These are phyloP conservation scores for Fabriciana adippe DNA, from an alignment of 2,888 invertebrate species.

Conservation along the genomic window DNA sequence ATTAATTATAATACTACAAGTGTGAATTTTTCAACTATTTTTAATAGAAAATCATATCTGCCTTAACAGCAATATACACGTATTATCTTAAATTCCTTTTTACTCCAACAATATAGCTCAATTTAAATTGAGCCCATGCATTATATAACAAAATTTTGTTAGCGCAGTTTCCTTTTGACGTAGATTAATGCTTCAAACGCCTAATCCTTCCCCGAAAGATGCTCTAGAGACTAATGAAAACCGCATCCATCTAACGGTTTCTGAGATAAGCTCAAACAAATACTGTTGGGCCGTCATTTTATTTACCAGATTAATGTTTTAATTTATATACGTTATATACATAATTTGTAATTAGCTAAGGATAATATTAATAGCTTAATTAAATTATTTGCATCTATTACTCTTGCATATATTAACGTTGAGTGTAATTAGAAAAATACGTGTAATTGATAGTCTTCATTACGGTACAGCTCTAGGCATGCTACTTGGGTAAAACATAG, in stretches of 20 bases:
- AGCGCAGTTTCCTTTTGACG: conserved; percentile 31
- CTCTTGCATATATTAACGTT: background rate
- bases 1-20: too few relatives aligned
- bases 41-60: too few relatives aligned
- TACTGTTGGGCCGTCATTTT: conserved; percentile 21
- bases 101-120: conserved; percentile 20
- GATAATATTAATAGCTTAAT: background rate
- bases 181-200: conserved; percentile 34
- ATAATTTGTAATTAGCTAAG: background rate
- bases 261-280: conserved; percentile 32
- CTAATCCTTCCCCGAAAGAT: conserved; percentile 32
- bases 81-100: background rate
- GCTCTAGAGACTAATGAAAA: conserved; percentile 35
- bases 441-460: too few relatives aligned
- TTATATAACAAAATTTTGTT: conserved; percentile 23
- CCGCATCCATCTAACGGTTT: conserved; percentile 32
- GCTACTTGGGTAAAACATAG: too few relatives aligned
- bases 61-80: too few relatives aligned
- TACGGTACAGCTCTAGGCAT: too few relatives aligned
- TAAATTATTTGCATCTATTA: conserved; percentile 5
- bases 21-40: too few relatives aligned
- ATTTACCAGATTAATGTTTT: background rate
- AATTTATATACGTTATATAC: background rate
- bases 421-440: background rate
- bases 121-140: conserved; percentile 10